Evolutionary conservation across 2,888 invertebrate species (phyloP).

Genomic region (Drosophila anceps): DNA sequence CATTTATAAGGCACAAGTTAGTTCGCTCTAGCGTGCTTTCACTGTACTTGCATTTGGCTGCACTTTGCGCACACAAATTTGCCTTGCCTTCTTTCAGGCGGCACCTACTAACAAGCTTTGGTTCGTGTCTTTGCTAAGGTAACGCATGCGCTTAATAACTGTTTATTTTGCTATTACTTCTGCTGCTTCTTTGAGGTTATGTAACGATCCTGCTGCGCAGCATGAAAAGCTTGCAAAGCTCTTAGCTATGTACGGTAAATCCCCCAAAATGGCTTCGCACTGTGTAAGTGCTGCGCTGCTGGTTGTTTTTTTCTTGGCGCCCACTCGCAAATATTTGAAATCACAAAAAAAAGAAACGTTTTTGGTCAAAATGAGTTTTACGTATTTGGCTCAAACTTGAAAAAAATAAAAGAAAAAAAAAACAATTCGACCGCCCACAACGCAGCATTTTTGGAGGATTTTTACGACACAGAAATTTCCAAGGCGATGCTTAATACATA

Average conservation of each 20-base stretch:
- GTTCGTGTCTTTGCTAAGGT: conserved; percentile 30
- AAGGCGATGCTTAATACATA: conserved; percentile 59
- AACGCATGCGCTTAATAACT: conserved; percentile 3
- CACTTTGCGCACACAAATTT: background rate
- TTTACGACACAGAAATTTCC: conserved; percentile 55
- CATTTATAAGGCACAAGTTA: no score
- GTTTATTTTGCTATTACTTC: background rate
- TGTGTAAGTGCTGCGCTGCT: conserved; percentile 35
- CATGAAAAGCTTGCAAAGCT: conserved; percentile 1
- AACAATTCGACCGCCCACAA: conserved; percentile 48
- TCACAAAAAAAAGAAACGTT: conserved; percentile 38
- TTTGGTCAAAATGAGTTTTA: conserved; percentile 78
- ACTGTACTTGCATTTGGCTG: conserved; percentile 33
- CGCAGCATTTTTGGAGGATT: conserved; percentile 57
- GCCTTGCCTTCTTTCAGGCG: conserved; percentile 41
- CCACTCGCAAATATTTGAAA: conserved; percentile 52
- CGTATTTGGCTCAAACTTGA: conserved; percentile 59
- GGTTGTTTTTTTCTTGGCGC: conserved; percentile 25
- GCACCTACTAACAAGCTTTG: conserved; percentile 12
- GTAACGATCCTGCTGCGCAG: background rate
- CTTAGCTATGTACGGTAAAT: conserved; percentile 5
- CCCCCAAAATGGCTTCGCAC: conserved; percentile 4
- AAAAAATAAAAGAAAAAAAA: conserved; percentile 11
- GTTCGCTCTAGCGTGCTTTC: background rate
- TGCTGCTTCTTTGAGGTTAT: conserved; percentile 6